phyloP scores from a whole-genome alignment of 2,888 invertebrate species.

The Drosophila neutralis region DNA sequence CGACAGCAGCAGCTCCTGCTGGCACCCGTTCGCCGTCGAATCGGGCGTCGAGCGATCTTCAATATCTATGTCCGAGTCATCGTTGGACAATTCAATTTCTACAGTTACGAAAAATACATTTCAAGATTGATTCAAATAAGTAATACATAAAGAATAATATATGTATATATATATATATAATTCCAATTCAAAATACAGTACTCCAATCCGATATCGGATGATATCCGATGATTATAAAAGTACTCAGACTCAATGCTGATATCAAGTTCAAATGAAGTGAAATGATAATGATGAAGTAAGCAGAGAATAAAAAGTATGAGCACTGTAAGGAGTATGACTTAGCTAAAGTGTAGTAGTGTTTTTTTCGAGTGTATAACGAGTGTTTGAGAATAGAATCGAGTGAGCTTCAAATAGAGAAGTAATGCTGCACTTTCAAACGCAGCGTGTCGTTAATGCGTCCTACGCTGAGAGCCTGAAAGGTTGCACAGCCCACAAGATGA shows the following conservation, averaged over 20 bases:
- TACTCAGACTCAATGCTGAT: not conserved
- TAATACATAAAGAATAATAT: too few species aligned
- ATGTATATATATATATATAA: not conserved
- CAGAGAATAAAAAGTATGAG: too few species aligned
- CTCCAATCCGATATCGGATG: too few species aligned
- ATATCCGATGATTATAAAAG: not conserved
- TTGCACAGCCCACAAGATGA: not conserved
- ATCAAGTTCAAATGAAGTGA: not conserved
- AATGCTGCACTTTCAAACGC: slow-evolving; percentile 54
- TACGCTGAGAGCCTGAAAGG: slow-evolving; percentile 8
- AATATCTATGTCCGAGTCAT: slow-evolving; percentile 85
- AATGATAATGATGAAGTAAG: too few species aligned
- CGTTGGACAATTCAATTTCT: slow-evolving; percentile 84
- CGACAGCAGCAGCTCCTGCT: slow-evolving; percentile 68
- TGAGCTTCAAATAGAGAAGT: slow-evolving; percentile 25
- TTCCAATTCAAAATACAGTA: not conserved
- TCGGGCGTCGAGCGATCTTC: slow-evolving; percentile 85
- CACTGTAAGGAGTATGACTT: not conserved
- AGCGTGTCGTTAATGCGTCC: slow-evolving; percentile 69
- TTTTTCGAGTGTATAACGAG: slow-evolving; percentile 1
- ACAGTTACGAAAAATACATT: not conserved
- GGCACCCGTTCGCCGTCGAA: slow-evolving; percentile 67
- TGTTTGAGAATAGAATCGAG: not conserved
- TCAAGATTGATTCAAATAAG: not conserved
- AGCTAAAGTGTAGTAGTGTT: not conserved